Evolutionary conservation across 1,140 invertebrate species (phyloP).

Genomic region (Drosophila repletoides): DNA sequence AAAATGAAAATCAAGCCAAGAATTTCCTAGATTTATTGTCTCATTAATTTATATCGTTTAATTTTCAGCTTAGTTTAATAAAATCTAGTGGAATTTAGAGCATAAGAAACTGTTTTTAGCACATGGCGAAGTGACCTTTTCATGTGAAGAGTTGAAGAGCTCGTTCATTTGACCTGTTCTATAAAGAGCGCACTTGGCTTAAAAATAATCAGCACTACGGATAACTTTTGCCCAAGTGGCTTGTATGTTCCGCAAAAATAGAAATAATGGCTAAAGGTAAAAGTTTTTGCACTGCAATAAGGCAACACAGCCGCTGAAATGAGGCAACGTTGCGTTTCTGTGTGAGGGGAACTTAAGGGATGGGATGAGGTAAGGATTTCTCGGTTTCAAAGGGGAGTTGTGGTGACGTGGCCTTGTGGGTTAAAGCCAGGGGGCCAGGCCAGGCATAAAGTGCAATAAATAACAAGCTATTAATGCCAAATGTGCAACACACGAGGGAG

Average conservation of each 20-base stretch:
- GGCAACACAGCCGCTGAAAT: constrained; percentile 20
- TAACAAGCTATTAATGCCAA: constrained; percentile 75
- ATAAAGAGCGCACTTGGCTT: constrained; percentile 23
- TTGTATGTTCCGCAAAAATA: constrained; percentile 42
- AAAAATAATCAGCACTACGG: constrained; percentile 37
- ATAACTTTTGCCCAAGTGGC: constrained; percentile 26
- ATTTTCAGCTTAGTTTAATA: no score
- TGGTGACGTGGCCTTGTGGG: constrained; percentile 59
- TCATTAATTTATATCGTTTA: no score
- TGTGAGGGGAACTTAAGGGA: constrained; percentile 9
- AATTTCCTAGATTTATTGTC: no score
- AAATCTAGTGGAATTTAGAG: no score
- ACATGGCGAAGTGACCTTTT: constrained; percentile 25
- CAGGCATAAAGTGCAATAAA: constrained; percentile 62
- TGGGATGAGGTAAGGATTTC: constrained; percentile 1
- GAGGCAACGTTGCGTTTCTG: constrained; percentile 41
- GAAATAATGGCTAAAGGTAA: constrained; percentile 44
- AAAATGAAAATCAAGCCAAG: no score
- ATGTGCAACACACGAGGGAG: constrained; percentile 37
- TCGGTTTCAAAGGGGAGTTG: background rate
- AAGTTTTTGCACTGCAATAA: constrained; percentile 42
- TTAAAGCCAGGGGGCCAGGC: no score
- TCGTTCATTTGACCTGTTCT: background rate
- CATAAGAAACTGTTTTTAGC: no score
- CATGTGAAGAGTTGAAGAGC: background rate